Evolutionary conservation across 1,140 invertebrate species (phyloP).

Genomic region (Drosophila rhopaloa): DNA sequence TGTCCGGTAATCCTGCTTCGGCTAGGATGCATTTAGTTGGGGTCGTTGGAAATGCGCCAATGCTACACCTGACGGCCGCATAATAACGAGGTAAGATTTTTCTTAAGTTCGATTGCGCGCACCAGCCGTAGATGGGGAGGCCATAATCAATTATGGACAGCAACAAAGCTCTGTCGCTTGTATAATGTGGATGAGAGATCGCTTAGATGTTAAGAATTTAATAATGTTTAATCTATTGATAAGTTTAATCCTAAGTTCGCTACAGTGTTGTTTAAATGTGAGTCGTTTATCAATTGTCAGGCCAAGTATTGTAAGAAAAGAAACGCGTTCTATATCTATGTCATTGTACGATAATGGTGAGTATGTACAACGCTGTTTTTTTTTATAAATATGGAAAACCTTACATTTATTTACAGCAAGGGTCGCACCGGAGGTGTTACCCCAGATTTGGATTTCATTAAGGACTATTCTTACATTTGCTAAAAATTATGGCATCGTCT

Average conservation of each 20-base stretch:
- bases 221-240: conserved; percentile 23
- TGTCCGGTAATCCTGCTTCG: too few species aligned
- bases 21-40: too few species aligned
- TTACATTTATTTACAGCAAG: neutral
- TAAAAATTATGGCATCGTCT: too few species aligned
- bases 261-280: conserved; percentile 30
- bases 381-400: conserved; percentile 1
- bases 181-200: neutral
- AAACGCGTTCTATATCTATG: conserved; percentile 6
- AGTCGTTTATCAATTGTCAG: conserved; percentile 16
- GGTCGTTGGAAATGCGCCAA: too few species aligned
- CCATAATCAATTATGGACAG: too few species aligned
- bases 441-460: conserved; percentile 8
- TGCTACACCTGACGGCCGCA: too few species aligned
- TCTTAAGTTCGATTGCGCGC: too few species aligned
- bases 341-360: neutral
- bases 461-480: neutral
- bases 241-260: conserved; percentile 11
- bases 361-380: neutral
- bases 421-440: conserved; percentile 9
- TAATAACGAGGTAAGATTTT: too few species aligned
- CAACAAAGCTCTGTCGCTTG: too few species aligned
- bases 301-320: neutral
- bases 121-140: too few species aligned
- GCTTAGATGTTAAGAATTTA: conserved; percentile 21